Conservation (phyloP, 1,140 invertebrate species). For the Aphis craccivora region DNA sequence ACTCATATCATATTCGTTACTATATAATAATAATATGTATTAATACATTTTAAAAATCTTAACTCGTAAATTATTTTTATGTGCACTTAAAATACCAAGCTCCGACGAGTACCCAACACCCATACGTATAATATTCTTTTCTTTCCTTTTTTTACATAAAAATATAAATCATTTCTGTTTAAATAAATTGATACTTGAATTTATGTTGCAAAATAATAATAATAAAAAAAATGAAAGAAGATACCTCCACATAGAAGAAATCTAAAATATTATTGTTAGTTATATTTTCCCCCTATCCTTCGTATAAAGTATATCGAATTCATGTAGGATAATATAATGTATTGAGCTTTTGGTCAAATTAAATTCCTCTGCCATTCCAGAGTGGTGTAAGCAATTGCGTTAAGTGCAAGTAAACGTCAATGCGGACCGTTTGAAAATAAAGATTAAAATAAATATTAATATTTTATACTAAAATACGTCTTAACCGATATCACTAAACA, state of each 20-base stretch:
- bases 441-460: not conserved
- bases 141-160: not conserved
- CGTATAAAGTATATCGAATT: not conserved
- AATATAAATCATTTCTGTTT: not conserved
- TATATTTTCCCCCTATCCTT: not conserved
- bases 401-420: not conserved
- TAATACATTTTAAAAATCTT: constrained; percentile 11
- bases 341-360: not conserved
- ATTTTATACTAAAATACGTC: not conserved
- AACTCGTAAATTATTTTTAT: constrained; percentile 14
- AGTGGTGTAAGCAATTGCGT: not conserved
- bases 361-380: not conserved
- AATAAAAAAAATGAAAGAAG: not conserved
- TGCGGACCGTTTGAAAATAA: not conserved
- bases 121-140: not conserved
- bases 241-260: not conserved
- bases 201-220: not conserved
- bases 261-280: constrained; percentile 23
- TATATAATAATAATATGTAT: not conserved
- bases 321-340: not conserved
- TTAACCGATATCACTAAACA: not conserved
- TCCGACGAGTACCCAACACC: not conserved
- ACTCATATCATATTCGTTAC: not conserved
- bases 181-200: not conserved
- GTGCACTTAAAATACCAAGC: not conserved